These are phyloP conservation scores for Latrodectus geometricus DNA, from an alignment of 1,140 invertebrate species.

Conservation along the genomic window DNA sequence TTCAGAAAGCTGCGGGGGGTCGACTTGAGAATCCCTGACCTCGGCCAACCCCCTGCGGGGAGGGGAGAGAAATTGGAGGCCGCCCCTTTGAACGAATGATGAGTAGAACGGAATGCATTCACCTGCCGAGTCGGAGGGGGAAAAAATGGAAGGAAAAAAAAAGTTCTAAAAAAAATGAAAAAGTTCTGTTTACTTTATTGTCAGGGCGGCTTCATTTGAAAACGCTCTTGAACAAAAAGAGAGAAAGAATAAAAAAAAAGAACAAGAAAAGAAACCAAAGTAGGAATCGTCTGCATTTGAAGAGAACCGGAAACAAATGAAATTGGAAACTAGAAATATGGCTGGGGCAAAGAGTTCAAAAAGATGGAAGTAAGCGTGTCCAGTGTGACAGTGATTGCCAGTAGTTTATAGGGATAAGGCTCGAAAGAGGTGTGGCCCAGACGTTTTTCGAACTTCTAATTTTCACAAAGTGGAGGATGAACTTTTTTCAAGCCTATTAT, in stretches of 20 bases:
- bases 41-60: not conserved
- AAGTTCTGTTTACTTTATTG: slow-evolving; percentile 21
- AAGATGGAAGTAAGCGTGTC: not conserved
- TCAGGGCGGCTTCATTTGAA: not conserved
- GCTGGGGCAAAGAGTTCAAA: not conserved
- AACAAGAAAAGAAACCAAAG: not conserved
- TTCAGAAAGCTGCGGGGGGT: slow-evolving; percentile 14
- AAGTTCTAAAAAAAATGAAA: not conserved
- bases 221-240: not conserved
- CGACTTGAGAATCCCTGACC: slow-evolving; percentile 13
- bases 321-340: slow-evolving; percentile 2
- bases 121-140: not conserved
- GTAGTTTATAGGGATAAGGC: not conserved
- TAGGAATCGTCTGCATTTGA: not conserved
- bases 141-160: not conserved
- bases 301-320: not conserved
- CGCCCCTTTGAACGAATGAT: not conserved
- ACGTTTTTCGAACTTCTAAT: not conserved
- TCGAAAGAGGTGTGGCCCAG: not conserved
- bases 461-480: not conserved
- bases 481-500: not conserved
- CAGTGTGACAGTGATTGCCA: not conserved
- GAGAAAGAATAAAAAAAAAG: not conserved
- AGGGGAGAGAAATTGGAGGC: not conserved
- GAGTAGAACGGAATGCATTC: slow-evolving; percentile 6